Evolutionary conservation across 2,888 invertebrate species (phyloP).

Genomic region (Lithophane semibrunnea): DNA sequence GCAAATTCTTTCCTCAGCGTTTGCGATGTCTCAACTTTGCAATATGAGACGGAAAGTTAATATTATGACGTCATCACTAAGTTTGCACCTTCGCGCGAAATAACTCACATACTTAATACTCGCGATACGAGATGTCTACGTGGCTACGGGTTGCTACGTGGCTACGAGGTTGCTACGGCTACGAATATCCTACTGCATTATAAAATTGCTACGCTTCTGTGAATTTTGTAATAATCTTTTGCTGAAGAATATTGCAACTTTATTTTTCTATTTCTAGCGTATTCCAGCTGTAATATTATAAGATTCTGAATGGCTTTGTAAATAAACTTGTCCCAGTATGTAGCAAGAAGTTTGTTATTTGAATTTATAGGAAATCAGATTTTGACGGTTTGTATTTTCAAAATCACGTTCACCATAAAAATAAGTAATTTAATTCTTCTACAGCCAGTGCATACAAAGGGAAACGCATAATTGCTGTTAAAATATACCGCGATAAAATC

Average conservation of each 20-base stretch:
- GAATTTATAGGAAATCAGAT: neutral
- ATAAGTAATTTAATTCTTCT: neutral
- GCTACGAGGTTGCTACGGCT: slow-evolving; percentile 46
- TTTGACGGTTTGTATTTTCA: fast-evolving
- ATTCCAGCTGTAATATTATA: neutral
- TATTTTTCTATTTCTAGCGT: slow-evolving; percentile 11
- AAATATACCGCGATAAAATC: slow-evolving; percentile 18
- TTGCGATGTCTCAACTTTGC: slow-evolving; percentile 39
- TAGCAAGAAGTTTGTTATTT: neutral
- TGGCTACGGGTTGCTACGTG: slow-evolving; percentile 31
- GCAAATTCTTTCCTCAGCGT: slow-evolving; percentile 43
- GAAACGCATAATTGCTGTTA: slow-evolving; percentile 11
- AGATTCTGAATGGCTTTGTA: neutral
- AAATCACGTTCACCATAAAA: neutral
- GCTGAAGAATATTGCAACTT: slow-evolving; percentile 4
- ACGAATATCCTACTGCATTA: slow-evolving; percentile 26
- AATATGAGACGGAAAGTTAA: slow-evolving; percentile 47
- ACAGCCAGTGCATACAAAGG: neutral
- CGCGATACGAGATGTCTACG: slow-evolving; percentile 56
- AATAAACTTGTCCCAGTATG: neutral
- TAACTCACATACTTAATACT: slow-evolving; percentile 56
- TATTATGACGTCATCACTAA: slow-evolving; percentile 49
- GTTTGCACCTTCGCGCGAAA: slow-evolving; percentile 57
- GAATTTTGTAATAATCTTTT: slow-evolving; percentile 42
- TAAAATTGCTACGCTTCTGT: slow-evolving; percentile 42